Base-by-base conservation (phyloP, 2,797 vertebrate species). In the Percopsis omiscomaycus region DNA sequence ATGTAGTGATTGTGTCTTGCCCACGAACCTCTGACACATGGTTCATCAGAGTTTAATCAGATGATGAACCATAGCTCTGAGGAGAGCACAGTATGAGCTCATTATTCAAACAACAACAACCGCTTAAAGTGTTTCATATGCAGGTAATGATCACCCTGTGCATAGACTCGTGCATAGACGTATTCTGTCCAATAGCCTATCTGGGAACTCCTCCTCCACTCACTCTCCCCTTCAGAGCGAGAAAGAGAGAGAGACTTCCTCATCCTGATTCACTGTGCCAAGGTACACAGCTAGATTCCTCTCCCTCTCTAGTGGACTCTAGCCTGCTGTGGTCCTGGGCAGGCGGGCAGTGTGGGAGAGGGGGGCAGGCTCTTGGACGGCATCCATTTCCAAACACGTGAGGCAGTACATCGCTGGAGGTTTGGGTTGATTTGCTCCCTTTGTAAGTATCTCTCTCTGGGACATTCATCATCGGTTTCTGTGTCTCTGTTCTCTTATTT, bases 231-330 rank as follows among this genome's bases (percentile, higher is more conserved):
- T 65, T 62, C 46, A 61, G 46, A 37, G 51, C 50, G 11, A 9
- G 10, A 42, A 49, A 28, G 61, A 48, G 79, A 75, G 74, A 44
- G 56, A 67, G 65, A 84, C 82, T 90, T 88, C 87, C 84, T 85
- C 79, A 80, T 84, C 75, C 74, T 84, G 73, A 46, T 78, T 76
- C 37, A 62, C 72, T 68, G 78, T 49, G 53, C 64, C 48, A 62
- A 84, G 62, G 69, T 68, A 66, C 70, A 52, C 55, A 47, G 75
- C 32, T 5, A 46, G 12, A 48, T 67, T 69, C 64, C 61, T 85
- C 49, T 56, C 45, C 66, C 14, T 49, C 15, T 66, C 57, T 2
- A 8, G 49, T 55, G 45, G 68, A 44, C 61, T 66, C 69, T 71
- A n/a, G 58, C 77, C 47, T 54, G 28, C 42, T 70, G 58, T 83